These are phyloP conservation scores for Melospiza georgiana DNA, from an alignment of 2,113 vertebrate species.

Conservation along the genomic window DNA sequence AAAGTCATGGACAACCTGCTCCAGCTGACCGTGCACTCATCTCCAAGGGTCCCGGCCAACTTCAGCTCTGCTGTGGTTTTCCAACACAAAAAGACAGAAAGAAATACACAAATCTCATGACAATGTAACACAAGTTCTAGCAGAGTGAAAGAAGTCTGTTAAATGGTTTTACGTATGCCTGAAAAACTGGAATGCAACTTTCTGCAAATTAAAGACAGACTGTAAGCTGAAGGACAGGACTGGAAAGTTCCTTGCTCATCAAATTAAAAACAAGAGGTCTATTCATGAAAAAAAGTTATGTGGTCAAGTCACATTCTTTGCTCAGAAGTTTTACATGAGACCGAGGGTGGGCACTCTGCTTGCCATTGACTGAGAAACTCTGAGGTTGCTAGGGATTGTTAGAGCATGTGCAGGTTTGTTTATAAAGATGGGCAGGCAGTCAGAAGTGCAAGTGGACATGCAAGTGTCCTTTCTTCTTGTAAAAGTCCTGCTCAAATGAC, in stretches of 20 bases:
- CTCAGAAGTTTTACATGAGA: slow-evolving; percentile 15
- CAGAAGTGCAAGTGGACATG: not conserved
- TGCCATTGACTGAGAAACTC: not conserved
- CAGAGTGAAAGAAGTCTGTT: slow-evolving; percentile 45
- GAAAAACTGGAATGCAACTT: slow-evolving; percentile 73
- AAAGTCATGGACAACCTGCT: not conserved
- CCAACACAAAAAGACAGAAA: not conserved
- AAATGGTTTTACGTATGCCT: slow-evolving; percentile 62
- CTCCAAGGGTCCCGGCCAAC: not conserved
- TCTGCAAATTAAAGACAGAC: slow-evolving; percentile 79
- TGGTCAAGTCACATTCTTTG: slow-evolving; percentile 69
- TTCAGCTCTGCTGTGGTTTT: not conserved
- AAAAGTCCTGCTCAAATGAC: not conserved
- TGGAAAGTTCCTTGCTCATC: slow-evolving; percentile 77
- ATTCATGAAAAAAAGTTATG: slow-evolving; percentile 71
- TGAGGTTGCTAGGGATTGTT: not conserved
- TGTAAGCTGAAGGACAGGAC: slow-evolving; percentile 65
- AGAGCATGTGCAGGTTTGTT: not conserved
- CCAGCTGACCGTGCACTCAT: not conserved
- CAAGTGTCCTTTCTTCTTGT: not conserved
- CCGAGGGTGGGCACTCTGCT: not conserved
- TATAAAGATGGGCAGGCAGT: not conserved
- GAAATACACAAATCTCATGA: not conserved
- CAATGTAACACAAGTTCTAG: slow-evolving; percentile 15
- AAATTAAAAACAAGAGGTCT: slow-evolving; percentile 77